A percentile compares a stretch with the other conserved stretches of the same genome.
phyloP scores from a whole-genome alignment of 2,797 vertebrate species.

The Pipistrellus nathusii region DNA sequence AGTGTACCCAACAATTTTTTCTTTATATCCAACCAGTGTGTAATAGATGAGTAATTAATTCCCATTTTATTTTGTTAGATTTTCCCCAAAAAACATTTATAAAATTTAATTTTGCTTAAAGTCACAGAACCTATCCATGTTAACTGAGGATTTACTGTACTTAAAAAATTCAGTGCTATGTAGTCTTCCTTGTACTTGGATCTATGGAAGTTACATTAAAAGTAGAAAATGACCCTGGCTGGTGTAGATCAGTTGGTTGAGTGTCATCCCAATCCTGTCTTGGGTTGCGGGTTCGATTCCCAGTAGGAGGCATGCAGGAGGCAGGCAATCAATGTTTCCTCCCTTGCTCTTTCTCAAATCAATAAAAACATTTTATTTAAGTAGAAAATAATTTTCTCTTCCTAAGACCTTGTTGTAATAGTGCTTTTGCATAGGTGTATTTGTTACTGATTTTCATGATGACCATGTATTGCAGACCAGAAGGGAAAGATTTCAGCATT shows the following conservation, averaged over 20 bases:
- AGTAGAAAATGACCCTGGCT: neutral
- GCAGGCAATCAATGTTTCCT: neutral
- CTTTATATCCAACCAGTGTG: neutral
- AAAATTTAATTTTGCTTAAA: neutral
- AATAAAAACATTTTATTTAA: neutral
- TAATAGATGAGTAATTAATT: constrained; percentile 15
- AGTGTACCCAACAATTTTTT: neutral
- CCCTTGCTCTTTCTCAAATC: neutral
- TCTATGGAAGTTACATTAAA: neutral
- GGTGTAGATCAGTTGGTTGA: neutral
- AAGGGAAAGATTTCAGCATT: constrained; percentile 98
- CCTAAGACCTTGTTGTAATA: neutral
- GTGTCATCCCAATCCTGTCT: neutral
- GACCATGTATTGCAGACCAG: constrained; percentile 89
- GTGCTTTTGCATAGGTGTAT: neutral
- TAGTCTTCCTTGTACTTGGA: neutral
- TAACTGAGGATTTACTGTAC: neutral
- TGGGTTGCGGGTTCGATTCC: neutral
- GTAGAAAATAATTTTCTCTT: neutral
- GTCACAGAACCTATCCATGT: neutral
- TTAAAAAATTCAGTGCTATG: neutral
- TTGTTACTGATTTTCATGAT: constrained; percentile 56
- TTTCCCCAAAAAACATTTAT: neutral
- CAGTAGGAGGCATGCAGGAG: neutral
- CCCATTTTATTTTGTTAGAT: neutral